Conservation (phyloP, 2,888 invertebrate genomes). For the Hyles lineata region DNA sequence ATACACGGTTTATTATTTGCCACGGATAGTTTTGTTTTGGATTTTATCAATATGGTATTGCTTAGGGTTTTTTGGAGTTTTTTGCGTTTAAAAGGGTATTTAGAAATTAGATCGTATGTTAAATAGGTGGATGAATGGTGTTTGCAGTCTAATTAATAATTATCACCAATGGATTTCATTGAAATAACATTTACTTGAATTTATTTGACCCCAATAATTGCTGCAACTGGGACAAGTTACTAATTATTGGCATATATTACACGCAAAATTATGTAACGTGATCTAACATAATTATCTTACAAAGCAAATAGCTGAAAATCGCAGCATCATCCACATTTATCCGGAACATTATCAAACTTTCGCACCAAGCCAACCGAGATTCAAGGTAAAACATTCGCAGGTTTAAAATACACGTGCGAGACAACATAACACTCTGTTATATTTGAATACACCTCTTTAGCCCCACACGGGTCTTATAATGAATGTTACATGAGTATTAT, state of each 20-base stretch:
- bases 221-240: no score
- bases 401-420: conserved; percentile 34
- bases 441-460: conserved; percentile 50
- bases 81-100: neutral
- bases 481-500: conserved; percentile 66
- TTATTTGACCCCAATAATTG: no score
- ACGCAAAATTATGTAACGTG: no score
- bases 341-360: conserved; percentile 10
- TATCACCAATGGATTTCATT: no score
- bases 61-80: neutral
- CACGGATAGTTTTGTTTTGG: neutral
- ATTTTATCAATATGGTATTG: neutral
- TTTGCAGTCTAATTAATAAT: no score
- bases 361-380: neutral
- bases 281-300: neutral
- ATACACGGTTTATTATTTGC: conserved; percentile 39
- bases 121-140: neutral
- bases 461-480: conserved; percentile 55
- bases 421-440: conserved; percentile 44
- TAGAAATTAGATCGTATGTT: neutral
- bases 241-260: no score
- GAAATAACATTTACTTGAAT: no score
- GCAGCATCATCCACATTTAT: neutral
- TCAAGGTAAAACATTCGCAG: neutral
- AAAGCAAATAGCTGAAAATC: neutral